Conservation (phyloP, 2,113 vertebrate genomes). For the Xiphorhynchus elegans region DNA sequence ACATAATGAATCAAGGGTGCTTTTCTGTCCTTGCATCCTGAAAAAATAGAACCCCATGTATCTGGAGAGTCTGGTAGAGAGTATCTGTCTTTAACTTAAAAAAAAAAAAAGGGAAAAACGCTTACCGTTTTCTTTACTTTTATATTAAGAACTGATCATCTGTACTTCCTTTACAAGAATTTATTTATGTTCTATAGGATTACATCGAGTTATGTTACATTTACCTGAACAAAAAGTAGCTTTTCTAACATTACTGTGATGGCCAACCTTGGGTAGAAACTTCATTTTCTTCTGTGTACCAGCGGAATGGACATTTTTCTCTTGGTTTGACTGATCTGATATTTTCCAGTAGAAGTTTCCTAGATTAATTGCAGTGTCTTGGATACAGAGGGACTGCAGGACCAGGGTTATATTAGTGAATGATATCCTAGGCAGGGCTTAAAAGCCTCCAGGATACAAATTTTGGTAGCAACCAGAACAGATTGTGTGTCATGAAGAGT, state of each 20-base stretch:
- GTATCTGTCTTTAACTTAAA: background rate
- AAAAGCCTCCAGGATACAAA: constrained; percentile 14
- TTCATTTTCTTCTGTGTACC: background rate
- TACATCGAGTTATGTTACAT: background rate
- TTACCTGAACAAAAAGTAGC: background rate
- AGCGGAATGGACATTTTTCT: constrained; percentile 14
- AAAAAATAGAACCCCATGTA: background rate
- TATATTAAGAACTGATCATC: background rate
- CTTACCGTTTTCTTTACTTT: background rate
- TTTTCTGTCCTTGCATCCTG: background rate
- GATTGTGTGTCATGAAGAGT: background rate
- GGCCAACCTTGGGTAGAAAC: background rate
- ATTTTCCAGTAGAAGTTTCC: constrained; percentile 10
- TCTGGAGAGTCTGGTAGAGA: background rate
- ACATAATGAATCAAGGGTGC: background rate
- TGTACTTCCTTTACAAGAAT: background rate
- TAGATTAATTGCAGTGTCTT: background rate
- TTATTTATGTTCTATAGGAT: background rate
- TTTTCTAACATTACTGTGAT: background rate
- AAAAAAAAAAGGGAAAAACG: background rate
- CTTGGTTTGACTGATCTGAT: background rate
- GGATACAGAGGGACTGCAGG: background rate
- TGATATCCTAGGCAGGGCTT: background rate
- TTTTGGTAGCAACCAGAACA: background rate
- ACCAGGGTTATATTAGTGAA: background rate